Percentiles rank a stretch among this genome's conserved stretches.
Conservation (phyloP, 2,888 invertebrate genomes). For the Parapristionchus giblindavisi region DNA sequence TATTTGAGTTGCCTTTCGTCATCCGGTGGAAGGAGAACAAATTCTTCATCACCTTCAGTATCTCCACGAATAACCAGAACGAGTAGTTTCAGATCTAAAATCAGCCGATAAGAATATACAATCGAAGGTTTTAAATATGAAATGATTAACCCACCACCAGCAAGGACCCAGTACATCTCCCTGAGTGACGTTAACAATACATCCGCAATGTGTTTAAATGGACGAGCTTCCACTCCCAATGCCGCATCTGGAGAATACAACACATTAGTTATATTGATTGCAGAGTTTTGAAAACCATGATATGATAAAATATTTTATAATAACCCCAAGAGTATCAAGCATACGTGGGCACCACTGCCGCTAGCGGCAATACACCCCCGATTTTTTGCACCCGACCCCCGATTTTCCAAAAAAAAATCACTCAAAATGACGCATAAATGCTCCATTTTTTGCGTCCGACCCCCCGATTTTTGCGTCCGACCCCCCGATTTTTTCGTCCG, state of each 20-base stretch:
- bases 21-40: not conserved
- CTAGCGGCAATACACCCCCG: too few relatives aligned
- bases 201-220: slow-evolving; percentile 13
- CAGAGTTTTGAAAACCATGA: too few relatives aligned
- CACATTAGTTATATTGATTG: too few relatives aligned
- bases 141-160: slow-evolving; percentile 3
- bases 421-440: too few relatives aligned
- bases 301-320: too few relatives aligned
- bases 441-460: too few relatives aligned
- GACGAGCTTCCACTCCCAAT: not conserved
- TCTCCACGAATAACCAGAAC: slow-evolving; percentile 27
- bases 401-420: too few relatives aligned
- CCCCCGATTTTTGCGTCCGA: too few relatives aligned
- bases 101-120: not conserved
- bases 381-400: too few relatives aligned
- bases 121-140: not conserved
- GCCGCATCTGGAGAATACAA: not conserved
- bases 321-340: too few relatives aligned
- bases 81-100: not conserved
- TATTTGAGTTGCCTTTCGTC: not conserved
- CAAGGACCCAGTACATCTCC: not conserved
- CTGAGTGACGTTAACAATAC: slow-evolving; percentile 12
- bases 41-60: slow-evolving; percentile 32
- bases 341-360: too few relatives aligned
- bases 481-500: too few relatives aligned